These are phyloP conservation scores for Delphinapterus leucas DNA, from an alignment of 2,113 vertebrate species.

Conservation along the genomic window DNA sequence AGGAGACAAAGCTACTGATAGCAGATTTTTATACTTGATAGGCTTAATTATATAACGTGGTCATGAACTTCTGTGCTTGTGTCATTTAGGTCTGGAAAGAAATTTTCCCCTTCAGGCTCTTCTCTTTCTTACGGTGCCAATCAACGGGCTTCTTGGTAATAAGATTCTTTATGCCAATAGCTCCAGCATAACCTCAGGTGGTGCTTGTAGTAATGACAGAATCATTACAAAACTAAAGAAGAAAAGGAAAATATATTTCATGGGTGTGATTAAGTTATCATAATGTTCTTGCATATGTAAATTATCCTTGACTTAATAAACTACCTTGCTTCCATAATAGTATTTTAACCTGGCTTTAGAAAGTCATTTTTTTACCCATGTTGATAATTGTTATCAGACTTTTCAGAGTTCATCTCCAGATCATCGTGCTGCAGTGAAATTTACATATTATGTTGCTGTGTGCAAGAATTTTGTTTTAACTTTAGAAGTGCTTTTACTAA, in stretches of 20 bases:
- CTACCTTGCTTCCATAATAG: slow-evolving; percentile 16
- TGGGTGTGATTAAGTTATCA: slow-evolving; percentile 55
- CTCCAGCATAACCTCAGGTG: slow-evolving; percentile 53
- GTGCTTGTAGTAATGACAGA: slow-evolving; percentile 51
- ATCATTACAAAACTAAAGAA: slow-evolving; percentile 61
- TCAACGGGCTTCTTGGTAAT: slow-evolving; percentile 57
- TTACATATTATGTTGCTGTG: neutral
- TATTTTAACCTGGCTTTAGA: slow-evolving; percentile 49
- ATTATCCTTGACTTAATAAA: slow-evolving; percentile 55
- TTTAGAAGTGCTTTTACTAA: neutral
- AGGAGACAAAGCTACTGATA: slow-evolving; percentile 45
- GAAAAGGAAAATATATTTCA: slow-evolving; percentile 53
- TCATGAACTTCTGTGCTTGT: slow-evolving; percentile 47
- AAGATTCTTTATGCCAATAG: slow-evolving; percentile 46
- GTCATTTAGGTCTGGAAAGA: slow-evolving; percentile 45
- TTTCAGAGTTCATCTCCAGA: neutral
- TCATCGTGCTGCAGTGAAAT: neutral
- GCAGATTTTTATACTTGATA: slow-evolving; percentile 51
- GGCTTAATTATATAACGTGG: slow-evolving; percentile 26
- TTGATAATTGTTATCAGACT: neutral
- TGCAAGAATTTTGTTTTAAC: neutral
- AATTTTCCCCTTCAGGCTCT: slow-evolving; percentile 63
- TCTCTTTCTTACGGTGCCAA: slow-evolving; percentile 57
- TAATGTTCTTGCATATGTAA: slow-evolving; percentile 55
- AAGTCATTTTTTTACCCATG: slow-evolving; percentile 33